Base-by-base conservation (phyloP, 2,888 invertebrate species). In the Tryphoninae sp. region DNA sequence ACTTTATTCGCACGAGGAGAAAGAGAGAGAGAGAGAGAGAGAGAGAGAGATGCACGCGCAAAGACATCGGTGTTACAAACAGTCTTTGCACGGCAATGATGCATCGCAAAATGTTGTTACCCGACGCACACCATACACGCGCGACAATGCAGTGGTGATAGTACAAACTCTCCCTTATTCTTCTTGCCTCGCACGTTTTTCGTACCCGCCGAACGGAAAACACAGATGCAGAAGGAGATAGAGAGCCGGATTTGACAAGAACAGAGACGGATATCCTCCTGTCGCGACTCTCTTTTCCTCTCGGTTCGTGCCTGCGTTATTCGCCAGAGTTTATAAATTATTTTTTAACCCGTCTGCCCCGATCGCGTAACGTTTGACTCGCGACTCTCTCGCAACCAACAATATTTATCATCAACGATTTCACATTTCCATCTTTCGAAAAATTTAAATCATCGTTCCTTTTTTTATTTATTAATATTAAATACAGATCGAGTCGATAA, bases 171-270 rank as follows among this genome's bases (percentile, higher is more conserved):
- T 9, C 16, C 51, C 62, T 67, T 78, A 68, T 77, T 81, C 73
- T 59, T 59, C 62, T 49, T 78, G 78, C 67, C 55, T 78, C 23
- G 81, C 74, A 71, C 69, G 78, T 78, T 74, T 33, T 78, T 64
- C 69, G 51, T 68, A 19, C 19, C 58, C 65, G 65, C 55, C 51
- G 58, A 58, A 55, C 59, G 73, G 62, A 61, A 65, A 67, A 75
- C 74, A 71, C 81, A 78, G 68, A 78, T 75, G 74, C 45, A 59
- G 65, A 68, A 69, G 75, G 64, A 40, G 74, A 69, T 64, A 62
- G 67, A 53, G 78, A 75, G 78, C 51, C 75, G 75, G 78, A 81
- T 81, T 81, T 81, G 81, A 81, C 81, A 78, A 65, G 78, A 81
- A 78, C 78, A 81, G 74, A 81, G 78, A 81, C 75, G 78, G 78